Evolutionary conservation across 1,140 invertebrate genomes (phyloP).

Genomic region (Ostrea edulis): DNA sequence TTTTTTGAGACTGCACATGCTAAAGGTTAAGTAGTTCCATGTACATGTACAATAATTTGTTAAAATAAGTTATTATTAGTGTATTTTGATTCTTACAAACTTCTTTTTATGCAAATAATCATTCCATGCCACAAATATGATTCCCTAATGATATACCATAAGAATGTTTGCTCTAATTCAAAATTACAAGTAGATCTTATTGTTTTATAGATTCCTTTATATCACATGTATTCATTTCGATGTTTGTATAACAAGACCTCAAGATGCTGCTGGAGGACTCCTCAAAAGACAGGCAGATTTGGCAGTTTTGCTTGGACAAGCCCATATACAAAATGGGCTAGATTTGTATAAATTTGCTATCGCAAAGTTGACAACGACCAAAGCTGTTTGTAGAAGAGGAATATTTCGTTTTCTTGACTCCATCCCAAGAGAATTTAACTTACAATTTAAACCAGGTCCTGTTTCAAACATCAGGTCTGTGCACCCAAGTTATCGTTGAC

Average conservation of each 20-base stretch:
- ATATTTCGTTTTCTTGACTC: neutral
- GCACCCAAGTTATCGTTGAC: neutral
- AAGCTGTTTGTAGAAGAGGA: neutral
- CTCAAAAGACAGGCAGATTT: slow-evolving; percentile 39
- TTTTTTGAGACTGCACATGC: slow-evolving; percentile 51
- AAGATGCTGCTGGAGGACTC: slow-evolving; percentile 53
- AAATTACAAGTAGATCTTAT: too few relatives aligned
- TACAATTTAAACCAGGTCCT: neutral
- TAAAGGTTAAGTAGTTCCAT: slow-evolving; percentile 32
- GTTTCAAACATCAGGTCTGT: neutral
- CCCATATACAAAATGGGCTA: slow-evolving; percentile 34
- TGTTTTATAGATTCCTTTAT: too few relatives aligned
- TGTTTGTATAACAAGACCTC: neutral
- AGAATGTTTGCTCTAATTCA: too few relatives aligned
- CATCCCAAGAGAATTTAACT: neutral
- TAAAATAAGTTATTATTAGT: too few relatives aligned
- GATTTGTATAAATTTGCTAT: slow-evolving; percentile 40
- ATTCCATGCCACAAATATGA: too few relatives aligned
- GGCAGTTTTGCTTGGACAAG: slow-evolving; percentile 36
- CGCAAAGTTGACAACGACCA: neutral
- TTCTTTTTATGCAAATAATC: too few relatives aligned
- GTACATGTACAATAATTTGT: too few relatives aligned
- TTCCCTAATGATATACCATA: too few relatives aligned
- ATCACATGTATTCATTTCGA: too few relatives aligned
- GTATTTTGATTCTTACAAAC: too few relatives aligned